Conservation (phyloP, 2,888 invertebrate genomes). For the Cecidostiba fungosa region DNA sequence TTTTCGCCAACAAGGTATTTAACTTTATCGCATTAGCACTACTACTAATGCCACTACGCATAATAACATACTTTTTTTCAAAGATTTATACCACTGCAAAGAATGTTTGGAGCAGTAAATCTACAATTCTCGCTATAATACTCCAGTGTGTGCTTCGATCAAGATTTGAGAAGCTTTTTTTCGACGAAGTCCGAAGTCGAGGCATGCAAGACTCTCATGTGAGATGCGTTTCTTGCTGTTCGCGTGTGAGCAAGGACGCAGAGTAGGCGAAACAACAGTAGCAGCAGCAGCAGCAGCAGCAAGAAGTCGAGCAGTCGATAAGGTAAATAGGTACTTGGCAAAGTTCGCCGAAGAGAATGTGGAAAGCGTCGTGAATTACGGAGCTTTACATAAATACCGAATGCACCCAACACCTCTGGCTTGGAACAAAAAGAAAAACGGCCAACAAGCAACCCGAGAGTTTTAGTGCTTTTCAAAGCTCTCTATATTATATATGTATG, state of each 20-base stretch:
- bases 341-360: conserved; percentile 71
- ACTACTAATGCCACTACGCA: background rate
- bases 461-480: background rate
- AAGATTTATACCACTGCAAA: background rate
- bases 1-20: background rate
- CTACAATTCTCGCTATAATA: background rate
- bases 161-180: conserved; percentile 68
- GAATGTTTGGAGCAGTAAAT: background rate
- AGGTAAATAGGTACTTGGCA: conserved; percentile 73
- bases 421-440: conserved; percentile 13
- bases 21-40: conserved; percentile 7
- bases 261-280: conserved; percentile 1
- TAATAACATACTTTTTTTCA: conserved; percentile 1
- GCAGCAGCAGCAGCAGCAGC: background rate
- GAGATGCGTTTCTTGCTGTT: conserved; percentile 65
- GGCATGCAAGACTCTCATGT: conserved; percentile 70
- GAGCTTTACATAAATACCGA: conserved; percentile 53
- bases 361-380: conserved; percentile 70
- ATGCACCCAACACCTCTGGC: conserved; percentile 36
- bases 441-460: background rate
- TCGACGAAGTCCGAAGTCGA: conserved; percentile 68
- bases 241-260: conserved; percentile 74
- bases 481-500: background rate
- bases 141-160: conserved; percentile 65
- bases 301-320: conserved; percentile 73